These are phyloP conservation scores for Simalia tracyae DNA, from an alignment of 2,797 vertebrate species.

Conservation along the genomic window DNA sequence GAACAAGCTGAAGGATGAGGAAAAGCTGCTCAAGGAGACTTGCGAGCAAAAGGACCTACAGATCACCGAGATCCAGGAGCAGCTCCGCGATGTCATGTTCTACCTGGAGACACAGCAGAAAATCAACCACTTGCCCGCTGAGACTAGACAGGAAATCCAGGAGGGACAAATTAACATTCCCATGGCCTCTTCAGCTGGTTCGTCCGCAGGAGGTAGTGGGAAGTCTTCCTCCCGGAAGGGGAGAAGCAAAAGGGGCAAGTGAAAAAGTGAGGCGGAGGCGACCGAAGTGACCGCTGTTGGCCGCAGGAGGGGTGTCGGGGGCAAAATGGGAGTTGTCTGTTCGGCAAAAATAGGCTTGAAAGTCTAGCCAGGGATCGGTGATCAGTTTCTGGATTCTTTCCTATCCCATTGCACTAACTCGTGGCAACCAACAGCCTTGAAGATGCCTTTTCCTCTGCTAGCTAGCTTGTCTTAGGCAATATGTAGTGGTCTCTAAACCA, in stretches of 20 bases:
- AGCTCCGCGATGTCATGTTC: constrained; percentile 96
- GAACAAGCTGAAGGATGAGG: constrained; percentile 86
- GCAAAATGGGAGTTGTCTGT: constrained; percentile 15
- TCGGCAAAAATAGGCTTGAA: constrained; percentile 33
- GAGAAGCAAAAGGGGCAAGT: constrained; percentile 90
- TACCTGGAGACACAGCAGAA: constrained; percentile 93
- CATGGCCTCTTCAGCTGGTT: constrained; percentile 69
- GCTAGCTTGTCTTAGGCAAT: constrained; percentile 64
- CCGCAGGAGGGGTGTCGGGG: background rate
- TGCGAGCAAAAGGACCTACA: constrained; percentile 83
- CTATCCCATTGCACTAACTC: constrained; percentile 47
- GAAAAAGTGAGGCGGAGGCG: constrained; percentile 30
- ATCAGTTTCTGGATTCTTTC: constrained; percentile 66
- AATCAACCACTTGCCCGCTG: constrained; percentile 88
- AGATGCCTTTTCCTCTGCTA: constrained; percentile 35
- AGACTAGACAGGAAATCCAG: constrained; percentile 91
- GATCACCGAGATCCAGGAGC: constrained; percentile 91
- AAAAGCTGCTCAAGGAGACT: constrained; percentile 80
- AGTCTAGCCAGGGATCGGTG: constrained; percentile 53
- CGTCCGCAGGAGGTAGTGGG: constrained; percentile 61
- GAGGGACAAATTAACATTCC: constrained; percentile 96
- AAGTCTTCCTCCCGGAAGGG: constrained; percentile 84
- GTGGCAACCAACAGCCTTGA: constrained; percentile 45
- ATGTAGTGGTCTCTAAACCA: constrained; percentile 19
- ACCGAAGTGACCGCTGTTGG: background rate